phyloP scores from a whole-genome alignment of 2,888 invertebrate species.

The Chrysolina americana region DNA sequence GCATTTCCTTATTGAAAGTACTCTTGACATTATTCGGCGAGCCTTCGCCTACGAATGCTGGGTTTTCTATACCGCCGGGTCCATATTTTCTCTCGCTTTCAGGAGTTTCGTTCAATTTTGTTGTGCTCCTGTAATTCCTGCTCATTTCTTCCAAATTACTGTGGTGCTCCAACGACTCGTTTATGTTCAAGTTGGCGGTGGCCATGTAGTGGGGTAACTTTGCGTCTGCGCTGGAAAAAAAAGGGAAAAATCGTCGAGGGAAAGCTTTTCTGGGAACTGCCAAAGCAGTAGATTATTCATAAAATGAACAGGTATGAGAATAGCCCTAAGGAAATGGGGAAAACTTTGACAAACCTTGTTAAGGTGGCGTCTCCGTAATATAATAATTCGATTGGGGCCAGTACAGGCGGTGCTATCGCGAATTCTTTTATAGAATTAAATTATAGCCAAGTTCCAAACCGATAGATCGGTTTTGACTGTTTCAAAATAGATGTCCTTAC shows the following conservation, averaged over 20 bases:
- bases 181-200: conserved; percentile 67
- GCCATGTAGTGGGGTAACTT: conserved; percentile 66
- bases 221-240: conserved; percentile 40
- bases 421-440: too few relatives aligned
- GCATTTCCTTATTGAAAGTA: conserved; percentile 64
- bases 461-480: too few relatives aligned
- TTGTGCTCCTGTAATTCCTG: conserved; percentile 67
- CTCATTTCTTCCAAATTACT: conserved; percentile 66
- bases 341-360: too few relatives aligned
- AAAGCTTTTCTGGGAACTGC: too few relatives aligned
- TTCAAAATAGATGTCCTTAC: too few relatives aligned
- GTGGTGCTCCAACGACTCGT: conserved; percentile 63
- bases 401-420: too few relatives aligned
- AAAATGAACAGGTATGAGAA: too few relatives aligned
- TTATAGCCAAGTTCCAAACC: too few relatives aligned
- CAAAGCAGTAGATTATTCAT: too few relatives aligned
- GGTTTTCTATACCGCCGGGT: conserved; percentile 70
- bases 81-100: conserved; percentile 57
- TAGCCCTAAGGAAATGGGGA: too few relatives aligned
- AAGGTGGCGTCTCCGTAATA: too few relatives aligned
- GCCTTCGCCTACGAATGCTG: conserved; percentile 66
- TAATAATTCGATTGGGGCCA: too few relatives aligned
- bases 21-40: conserved; percentile 68
- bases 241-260: neutral
- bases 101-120: conserved; percentile 62